Evolutionary conservation across 2,113 vertebrate species (phyloP).

Genomic region (Collichthys lucidus): DNA sequence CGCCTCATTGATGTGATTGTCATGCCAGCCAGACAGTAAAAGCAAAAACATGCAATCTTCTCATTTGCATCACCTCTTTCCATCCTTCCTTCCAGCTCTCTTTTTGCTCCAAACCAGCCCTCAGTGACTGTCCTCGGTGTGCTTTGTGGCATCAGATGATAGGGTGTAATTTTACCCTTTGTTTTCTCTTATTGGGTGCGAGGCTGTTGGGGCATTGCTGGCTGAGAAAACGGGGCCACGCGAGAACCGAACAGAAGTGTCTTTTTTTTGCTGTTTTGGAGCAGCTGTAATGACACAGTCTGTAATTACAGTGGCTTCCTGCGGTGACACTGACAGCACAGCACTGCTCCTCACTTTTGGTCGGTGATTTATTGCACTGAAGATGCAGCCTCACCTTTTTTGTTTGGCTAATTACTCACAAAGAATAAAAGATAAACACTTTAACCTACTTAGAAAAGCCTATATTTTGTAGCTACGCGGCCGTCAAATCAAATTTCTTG

Average conservation of each 20-base stretch:
- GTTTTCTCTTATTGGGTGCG: conserved; percentile 48
- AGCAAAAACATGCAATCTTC: conserved; percentile 69
- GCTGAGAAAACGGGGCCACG: conserved; percentile 48
- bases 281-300: conserved; percentile 49
- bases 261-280: conserved; percentile 28
- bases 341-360: conserved; percentile 1
- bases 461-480: neutral
- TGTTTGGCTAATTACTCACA: neutral
- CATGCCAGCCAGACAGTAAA: conserved; percentile 64
- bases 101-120: conserved; percentile 1
- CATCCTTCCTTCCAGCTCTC: conserved; percentile 4
- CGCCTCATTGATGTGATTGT: conserved; percentile 76
- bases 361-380: conserved; percentile 4
- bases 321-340: conserved; percentile 29
- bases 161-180: conserved; percentile 66
- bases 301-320: conserved; percentile 52
- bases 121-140: conserved; percentile 36
- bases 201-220: conserved; percentile 35
- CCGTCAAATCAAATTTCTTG: neutral
- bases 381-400: conserved; percentile 2
- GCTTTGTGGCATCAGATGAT: conserved; percentile 52
- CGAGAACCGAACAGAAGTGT: conserved; percentile 55
- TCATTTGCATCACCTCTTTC: conserved; percentile 61
- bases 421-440: neutral
- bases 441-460: neutral